phyloP scores from a whole-genome alignment of 2,797 vertebrate genomes.

The Distichodus sexfasciatus region DNA sequence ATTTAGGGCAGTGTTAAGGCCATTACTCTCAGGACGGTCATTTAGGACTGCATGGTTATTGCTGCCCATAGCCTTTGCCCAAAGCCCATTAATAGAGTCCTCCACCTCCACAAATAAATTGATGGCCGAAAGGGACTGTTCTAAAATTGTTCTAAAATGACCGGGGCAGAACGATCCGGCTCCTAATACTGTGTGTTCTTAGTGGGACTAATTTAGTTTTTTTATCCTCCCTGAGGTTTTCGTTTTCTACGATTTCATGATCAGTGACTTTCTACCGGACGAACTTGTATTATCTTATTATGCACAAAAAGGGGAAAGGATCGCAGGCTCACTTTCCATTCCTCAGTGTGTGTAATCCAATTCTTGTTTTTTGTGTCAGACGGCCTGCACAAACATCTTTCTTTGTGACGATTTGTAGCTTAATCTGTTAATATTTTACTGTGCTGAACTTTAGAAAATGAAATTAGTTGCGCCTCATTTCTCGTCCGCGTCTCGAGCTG shows the following conservation, averaged over 20 bases:
- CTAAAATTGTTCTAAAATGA: conserved; percentile 9
- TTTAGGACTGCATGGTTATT: neutral
- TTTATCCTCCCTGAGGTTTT: neutral
- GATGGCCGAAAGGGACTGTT: neutral
- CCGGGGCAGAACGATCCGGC: neutral
- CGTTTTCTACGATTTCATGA: neutral
- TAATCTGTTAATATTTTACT: neutral
- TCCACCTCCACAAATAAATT: conserved; percentile 1
- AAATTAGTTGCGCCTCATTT: neutral
- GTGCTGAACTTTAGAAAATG: neutral
- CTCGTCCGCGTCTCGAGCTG: neutral
- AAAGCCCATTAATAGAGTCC: conserved; percentile 1
- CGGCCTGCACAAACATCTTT: neutral
- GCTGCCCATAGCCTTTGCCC: conserved; percentile 12
- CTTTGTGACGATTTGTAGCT: neutral
- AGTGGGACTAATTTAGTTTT: neutral
- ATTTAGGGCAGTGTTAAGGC: conserved; percentile 16
- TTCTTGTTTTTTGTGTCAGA: neutral
- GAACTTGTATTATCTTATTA: too few species aligned
- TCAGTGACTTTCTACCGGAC: too few species aligned
- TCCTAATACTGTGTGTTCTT: neutral
- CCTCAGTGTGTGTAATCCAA: neutral
- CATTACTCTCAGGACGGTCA: conserved; percentile 7
- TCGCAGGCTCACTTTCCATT: neutral
- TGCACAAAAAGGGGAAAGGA: too few species aligned